Base-by-base conservation (phyloP, 2,113 vertebrate genomes). In the Nesoenas mayeri region DNA sequence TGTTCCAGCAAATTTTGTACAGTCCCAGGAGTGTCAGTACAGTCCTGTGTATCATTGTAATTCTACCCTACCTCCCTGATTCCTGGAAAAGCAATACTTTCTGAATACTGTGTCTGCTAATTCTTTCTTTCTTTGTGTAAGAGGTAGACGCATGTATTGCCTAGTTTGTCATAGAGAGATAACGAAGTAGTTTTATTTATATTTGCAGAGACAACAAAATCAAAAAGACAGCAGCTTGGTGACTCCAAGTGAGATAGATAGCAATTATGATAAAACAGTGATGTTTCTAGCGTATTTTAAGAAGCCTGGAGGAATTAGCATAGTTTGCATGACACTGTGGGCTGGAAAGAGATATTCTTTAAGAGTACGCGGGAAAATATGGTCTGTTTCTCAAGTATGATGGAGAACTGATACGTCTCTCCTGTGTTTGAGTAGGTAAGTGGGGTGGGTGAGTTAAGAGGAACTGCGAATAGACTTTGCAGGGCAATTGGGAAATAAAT, bases 231-330 rank as follows among this genome's bases (percentile, higher is more conserved):
- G 38, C 62, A 95, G 74, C 51, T 70, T 90, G 54, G 47, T 73
- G 54, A 51, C 53, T 88, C 51, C 34, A 79, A 32, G n/a, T 48
- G 29, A 82, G 79, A 93, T 54, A 82, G 79, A 93, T 54, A 79
- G 56, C 88, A 92, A 89, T 95, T 95, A 91, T 89, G 89, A 96
- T 94, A 83, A 86, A 94, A 61, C 47, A 3, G 21, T 85, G 50
- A 79, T 83, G 15, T 88, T 93, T 42, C 67, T 88, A 66, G 36
- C 50, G 62, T 83, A 84, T 92, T 81, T 88, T 70, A 86, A 64
- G 53, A 92, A 90, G 14, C 69, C 42, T 32, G 22, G 25, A 88
- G 36, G n/a, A 89, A 74, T 94, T 84, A 72, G 21, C 50, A 85
- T 56, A 81, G 32, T 24, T 91, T 86, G 10, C 34, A 86, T 32